Conservation (phyloP, 2,797 vertebrate species). For the Loriculus beryllinus region DNA sequence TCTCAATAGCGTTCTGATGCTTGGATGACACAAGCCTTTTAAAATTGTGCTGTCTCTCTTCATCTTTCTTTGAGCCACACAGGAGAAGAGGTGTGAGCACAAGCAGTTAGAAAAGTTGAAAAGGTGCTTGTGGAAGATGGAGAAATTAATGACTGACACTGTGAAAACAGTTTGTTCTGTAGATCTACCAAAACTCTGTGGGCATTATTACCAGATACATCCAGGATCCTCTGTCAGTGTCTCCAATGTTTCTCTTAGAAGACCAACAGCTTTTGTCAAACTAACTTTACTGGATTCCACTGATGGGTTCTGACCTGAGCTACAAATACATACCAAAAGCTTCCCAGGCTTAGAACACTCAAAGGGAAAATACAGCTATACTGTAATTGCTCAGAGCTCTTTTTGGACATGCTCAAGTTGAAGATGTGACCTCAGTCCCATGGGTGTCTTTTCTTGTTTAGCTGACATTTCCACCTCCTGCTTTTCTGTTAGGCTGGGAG, state of each 20-base stretch:
- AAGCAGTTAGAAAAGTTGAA: neutral
- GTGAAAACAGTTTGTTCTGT: neutral
- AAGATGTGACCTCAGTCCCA: slow-evolving; percentile 15
- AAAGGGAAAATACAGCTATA: neutral
- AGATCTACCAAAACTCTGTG: neutral
- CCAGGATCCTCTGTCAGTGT: neutral
- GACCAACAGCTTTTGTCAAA: neutral
- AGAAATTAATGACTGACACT: neutral
- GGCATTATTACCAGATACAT: neutral
- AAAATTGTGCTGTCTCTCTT: neutral
- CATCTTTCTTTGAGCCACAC: neutral
- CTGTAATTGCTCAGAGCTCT: neutral
- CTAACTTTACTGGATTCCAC: neutral
- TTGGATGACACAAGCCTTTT: neutral
- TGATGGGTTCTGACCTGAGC: neutral
- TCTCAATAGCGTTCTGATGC: neutral
- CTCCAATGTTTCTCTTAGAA: neutral
- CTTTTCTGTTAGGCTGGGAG: neutral
- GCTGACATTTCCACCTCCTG: neutral
- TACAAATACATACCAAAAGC: neutral
- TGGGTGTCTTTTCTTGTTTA: neutral
- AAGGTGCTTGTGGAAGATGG: neutral
- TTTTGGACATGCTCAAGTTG: neutral
- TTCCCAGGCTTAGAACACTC: neutral
- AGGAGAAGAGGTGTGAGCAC: neutral